Conservation (phyloP, 2,113 vertebrate species). For the Otis tarda region DNA sequence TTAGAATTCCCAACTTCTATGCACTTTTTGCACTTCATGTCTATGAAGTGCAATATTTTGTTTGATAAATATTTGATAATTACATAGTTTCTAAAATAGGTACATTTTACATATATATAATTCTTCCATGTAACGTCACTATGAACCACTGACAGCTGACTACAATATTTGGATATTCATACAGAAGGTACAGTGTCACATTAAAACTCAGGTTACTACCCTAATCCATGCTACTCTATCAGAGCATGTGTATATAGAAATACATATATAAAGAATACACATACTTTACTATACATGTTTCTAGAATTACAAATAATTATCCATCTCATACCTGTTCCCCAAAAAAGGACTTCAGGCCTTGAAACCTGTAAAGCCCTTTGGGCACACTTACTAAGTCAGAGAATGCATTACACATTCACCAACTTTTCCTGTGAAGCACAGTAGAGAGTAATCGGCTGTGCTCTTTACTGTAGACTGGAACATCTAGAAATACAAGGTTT, state of each 20-base stretch:
- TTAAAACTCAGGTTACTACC: background rate
- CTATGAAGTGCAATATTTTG: background rate
- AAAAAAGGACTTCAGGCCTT: background rate
- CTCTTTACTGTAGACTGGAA: background rate
- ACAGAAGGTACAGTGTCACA: background rate
- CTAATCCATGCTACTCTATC: background rate
- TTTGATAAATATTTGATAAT: background rate
- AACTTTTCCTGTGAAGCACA: background rate
- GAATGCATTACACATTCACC: fast-evolving
- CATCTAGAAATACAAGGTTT: background rate
- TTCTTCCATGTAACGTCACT: background rate
- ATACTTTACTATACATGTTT: background rate
- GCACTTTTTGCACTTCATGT: background rate
- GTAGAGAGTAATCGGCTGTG: background rate
- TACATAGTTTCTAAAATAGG: background rate
- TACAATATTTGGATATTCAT: background rate
- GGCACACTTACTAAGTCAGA: background rate
- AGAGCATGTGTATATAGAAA: background rate
- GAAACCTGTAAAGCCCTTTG: background rate
- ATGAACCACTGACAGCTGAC: background rate
- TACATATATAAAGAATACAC: background rate
- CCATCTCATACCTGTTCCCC: background rate
- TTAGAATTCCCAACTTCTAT: background rate
- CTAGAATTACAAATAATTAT: background rate
- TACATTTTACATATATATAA: background rate